Base-by-base conservation (phyloP, 2,797 vertebrate species). In the Aselliscus stoliczkanus region DNA sequence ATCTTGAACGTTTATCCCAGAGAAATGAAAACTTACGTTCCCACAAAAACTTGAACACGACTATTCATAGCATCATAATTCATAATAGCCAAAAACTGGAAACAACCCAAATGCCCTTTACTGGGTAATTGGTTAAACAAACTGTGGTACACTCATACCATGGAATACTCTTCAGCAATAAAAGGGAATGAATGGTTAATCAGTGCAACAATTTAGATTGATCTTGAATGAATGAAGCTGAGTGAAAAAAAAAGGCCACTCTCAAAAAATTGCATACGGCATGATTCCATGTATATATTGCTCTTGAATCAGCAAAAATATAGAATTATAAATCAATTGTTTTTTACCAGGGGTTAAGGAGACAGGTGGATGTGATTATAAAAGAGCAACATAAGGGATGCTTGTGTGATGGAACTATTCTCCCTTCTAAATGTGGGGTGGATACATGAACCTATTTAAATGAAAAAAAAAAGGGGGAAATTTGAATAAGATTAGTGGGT, bases 261-360 rank as follows among this genome's bases (percentile, higher is more conserved):
- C 27, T 56, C 21, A 42, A 64, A 86, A 85, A 37, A 52, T 92
- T 67, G 39, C 2, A 17, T 89, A 73, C 44, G 50, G 0, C 50
- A 34, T 80, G 67, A 60, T 87, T 82, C 31, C 12, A 54, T 88
- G 52, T 72, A 14, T n/a, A 25, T 79, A n/a, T 31, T 73, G 6
- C 29, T 64, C 76, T 88, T 81, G 12, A 95, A 88, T 84, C 84
- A 37, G 34, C 27, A 88, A 80, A 93, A 87, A 75, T 83, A 54
- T 17, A 73, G 34, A 84, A 84, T 73, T 7, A 1, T 79, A 56
- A 84, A 54, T 50, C 85, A 27, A 83, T 87, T 25, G 21, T 82
- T 87, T 37, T 14, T 87, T 86, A 18, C 37, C 20, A 80, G 25
- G 27, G 25, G 5, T 64, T 82, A 64, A 62, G 47, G 69, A 83